Evolutionary conservation across 1,140 invertebrate genomes (phyloP), one percentile per base, ranked within the genome.

Genomic region (Zaprionus ghesquierei): DNA sequence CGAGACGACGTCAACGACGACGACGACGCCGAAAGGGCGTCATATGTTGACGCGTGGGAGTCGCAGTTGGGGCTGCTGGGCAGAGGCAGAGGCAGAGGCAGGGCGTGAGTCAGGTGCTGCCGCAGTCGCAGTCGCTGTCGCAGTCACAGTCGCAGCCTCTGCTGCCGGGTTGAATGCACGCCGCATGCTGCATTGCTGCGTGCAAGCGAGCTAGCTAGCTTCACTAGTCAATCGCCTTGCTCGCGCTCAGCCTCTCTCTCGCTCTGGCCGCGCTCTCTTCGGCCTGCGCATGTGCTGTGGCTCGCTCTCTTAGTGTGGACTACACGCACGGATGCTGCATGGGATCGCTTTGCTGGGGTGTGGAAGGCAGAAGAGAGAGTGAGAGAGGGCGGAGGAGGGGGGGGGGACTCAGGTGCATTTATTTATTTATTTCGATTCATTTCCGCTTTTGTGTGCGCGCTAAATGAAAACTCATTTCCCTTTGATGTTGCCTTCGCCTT

Each of bases 401-500:
- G 23, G 27, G 15, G 62, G 22, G 20, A 41, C 23, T 69, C 78
- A 89, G 89, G 89, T 90, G 89, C 89, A 90, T 79, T 89, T 90
- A 78, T 79, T 86, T 89, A 89, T 90, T 90, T 86, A 90, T 90
- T 90, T 89, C 84, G 81, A 82, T 90, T 90, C 84, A 90, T 90
- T 89, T 90, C 84, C 89, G 89, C 81, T 82, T 90, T 80, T 90
- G 77, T 89, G 69, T 73, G 68, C 33, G 68, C 33, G 76, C 80
- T 81, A 82, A 89, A 90, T 86, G 89, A 90, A 91, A 91, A 91
- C 72, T 89, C 89, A 91, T 90, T 90, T 91, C 81, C 81, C 89
- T 90, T 90, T 90, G 81, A 91, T 90, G 84, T 90, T 70, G 6
- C n/a, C n/a, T n/a, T n/a, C n/a, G n/a, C n/a, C n/a, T 41, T 69